A percentile compares a stretch with the other conserved stretches of the same genome.
phyloP scores from a whole-genome alignment of 64 coral and sea anemone genomes.

The Acropora yongei region DNA sequence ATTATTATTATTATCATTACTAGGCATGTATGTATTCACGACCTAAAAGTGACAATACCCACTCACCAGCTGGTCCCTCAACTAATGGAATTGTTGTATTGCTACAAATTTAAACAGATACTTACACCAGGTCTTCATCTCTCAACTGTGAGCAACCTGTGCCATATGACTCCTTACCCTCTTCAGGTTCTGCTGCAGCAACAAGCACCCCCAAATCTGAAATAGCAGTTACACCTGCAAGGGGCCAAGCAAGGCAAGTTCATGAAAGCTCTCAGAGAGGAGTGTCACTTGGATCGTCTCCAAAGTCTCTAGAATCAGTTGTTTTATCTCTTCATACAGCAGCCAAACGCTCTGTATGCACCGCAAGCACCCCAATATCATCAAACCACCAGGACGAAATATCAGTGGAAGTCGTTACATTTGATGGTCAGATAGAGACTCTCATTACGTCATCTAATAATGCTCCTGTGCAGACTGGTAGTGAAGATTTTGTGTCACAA shows the following conservation, averaged over 20 bases:
- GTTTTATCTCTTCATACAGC: conserved; percentile 1
- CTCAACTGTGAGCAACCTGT: background rate
- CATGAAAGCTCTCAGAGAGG: background rate
- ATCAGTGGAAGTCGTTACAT: background rate
- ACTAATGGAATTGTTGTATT: background rate
- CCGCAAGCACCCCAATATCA: background rate
- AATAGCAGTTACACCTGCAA: background rate
- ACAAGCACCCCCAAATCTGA: background rate
- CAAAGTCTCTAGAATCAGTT: conserved; percentile 35
- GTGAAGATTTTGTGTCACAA: background rate
- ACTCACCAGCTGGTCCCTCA: background rate
- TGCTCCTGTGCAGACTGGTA: background rate
- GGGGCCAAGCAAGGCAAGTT: conserved; percentile 8
- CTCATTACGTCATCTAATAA: background rate
- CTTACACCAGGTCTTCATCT: background rate
- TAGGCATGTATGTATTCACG: no score
- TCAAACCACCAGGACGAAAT: background rate
- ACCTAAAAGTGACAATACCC: no score
- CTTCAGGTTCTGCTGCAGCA: background rate
- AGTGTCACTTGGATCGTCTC: background rate
- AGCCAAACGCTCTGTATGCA: background rate
- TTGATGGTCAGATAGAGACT: background rate
- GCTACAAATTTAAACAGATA: background rate
- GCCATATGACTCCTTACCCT: background rate
- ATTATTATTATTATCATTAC: no score